These are phyloP conservation scores for Drosophila obscura DNA, from an alignment of 1,140 invertebrate genomes.

Conservation along the genomic window DNA sequence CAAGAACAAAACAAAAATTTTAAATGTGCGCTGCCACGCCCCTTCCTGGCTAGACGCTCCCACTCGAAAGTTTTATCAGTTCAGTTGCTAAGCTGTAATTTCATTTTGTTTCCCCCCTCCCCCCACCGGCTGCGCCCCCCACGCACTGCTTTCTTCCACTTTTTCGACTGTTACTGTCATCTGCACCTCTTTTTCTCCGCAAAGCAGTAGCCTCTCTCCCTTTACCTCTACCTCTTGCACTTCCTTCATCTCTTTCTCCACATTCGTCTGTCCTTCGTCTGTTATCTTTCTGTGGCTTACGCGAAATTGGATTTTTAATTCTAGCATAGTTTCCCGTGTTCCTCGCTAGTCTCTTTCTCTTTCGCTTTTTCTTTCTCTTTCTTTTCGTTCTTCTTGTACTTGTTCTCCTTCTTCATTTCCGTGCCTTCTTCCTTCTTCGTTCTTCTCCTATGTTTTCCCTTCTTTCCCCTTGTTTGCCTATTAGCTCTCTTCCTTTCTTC, in stretches of 20 bases:
- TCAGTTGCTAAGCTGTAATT: constrained; percentile 10
- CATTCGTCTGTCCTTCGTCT: too few species aligned
- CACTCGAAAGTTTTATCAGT: constrained; percentile 10
- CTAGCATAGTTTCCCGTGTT: too few species aligned
- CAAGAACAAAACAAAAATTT: constrained; percentile 2
- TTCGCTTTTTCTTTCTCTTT: background rate
- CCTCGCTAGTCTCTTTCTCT: background rate
- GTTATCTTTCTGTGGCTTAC: too few species aligned
- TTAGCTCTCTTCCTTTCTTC: background rate
- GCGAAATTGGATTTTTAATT: too few species aligned
- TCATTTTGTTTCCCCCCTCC: background rate
- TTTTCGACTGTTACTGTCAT: background rate
- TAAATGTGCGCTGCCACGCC: background rate
- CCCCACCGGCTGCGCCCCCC: background rate
- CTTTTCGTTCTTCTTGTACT: constrained; percentile 1
- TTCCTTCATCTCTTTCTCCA: too few species aligned
- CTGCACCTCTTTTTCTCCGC: background rate
- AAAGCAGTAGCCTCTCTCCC: too few species aligned
- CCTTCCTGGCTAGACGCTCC: background rate
- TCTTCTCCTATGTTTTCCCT: background rate
- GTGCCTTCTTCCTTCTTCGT: too few species aligned
- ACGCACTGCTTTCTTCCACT: background rate
- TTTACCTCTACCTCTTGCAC: too few species aligned
- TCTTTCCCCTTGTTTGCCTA: constrained; percentile 5
- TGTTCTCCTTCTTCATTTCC: background rate